A percentile compares a stretch with the other conserved stretches of the same genome.
phyloP scores from a whole-genome alignment of 2,797 vertebrate species.

The Acrocephalus scirpaceus region DNA sequence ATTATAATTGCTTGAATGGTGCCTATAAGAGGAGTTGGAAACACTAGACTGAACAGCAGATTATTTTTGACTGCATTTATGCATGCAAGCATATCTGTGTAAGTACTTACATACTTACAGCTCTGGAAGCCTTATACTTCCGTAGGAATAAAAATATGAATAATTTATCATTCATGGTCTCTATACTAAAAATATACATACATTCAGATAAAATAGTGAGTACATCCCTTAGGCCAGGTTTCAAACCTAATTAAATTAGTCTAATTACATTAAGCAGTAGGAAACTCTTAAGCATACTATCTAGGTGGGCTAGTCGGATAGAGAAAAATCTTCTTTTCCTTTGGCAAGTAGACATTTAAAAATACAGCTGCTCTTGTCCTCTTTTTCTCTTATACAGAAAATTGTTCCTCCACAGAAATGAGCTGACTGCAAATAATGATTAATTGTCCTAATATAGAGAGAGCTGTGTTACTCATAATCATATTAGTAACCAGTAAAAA shows the following conservation, averaged over 20 bases:
- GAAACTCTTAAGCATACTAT: neutral
- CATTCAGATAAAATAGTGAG: neutral
- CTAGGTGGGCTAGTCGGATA: neutral
- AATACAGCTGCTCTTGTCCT: neutral
- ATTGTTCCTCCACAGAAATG: neutral
- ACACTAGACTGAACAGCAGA: neutral
- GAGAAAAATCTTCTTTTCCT: neutral
- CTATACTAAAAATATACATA: neutral
- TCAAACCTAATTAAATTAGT: neutral
- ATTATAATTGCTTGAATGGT: neutral
- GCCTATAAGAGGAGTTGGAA: neutral
- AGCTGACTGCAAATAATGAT: neutral
- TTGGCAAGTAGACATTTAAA: neutral
- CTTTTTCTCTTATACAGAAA: neutral
- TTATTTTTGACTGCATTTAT: neutral
- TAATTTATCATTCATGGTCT: neutral
- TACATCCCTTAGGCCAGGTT: neutral
- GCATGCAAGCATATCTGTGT: neutral
- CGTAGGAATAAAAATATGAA: neutral
- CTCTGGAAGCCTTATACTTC: neutral
- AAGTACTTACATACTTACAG: neutral
- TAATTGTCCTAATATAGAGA: neutral
- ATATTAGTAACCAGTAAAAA: neutral
- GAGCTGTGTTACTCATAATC: neutral
- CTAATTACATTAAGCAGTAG: neutral